Evolutionary conservation across 2,113 vertebrate genomes (phyloP).

Genomic region (Xiphophorus maculatus): DNA sequence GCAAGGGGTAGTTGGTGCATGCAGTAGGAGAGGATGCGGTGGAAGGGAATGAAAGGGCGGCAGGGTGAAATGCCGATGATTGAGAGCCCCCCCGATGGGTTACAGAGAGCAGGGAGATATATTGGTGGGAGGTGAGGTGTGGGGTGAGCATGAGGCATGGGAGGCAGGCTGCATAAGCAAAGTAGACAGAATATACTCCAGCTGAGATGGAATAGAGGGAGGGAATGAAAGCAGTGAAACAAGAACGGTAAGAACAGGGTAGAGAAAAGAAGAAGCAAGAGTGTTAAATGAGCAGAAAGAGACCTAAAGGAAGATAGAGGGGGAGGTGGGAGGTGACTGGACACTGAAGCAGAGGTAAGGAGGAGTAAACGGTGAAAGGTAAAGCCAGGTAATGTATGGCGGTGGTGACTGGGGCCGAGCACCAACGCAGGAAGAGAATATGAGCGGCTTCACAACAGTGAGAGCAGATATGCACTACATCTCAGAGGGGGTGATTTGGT

Average conservation of each 20-base stretch:
- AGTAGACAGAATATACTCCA: slow-evolving; percentile 52
- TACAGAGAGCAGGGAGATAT: slow-evolving; percentile 52
- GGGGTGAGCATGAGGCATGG: background rate
- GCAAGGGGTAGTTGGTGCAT: background rate
- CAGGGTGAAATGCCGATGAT: slow-evolving; percentile 68
- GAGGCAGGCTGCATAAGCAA: slow-evolving; percentile 24
- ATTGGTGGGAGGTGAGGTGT: slow-evolving; percentile 35
- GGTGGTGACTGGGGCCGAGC: slow-evolving; percentile 21
- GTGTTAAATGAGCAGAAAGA: slow-evolving; percentile 34
- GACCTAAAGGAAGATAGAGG: slow-evolving; percentile 7
- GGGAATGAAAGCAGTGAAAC: slow-evolving; percentile 34
- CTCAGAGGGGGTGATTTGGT: slow-evolving; percentile 66
- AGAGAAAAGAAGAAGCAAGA: slow-evolving; percentile 12
- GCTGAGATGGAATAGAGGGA: background rate
- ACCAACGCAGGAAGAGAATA: slow-evolving; percentile 48
- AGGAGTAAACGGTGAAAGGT: slow-evolving; percentile 28
- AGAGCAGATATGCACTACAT: slow-evolving; percentile 49
- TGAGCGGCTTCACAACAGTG: slow-evolving; percentile 26
- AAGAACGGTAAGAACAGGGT: slow-evolving; percentile 21
- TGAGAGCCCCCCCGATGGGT: slow-evolving; percentile 64
- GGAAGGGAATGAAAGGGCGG: background rate
- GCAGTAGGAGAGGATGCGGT: slow-evolving; percentile 13
- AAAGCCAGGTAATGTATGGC: slow-evolving; percentile 15
- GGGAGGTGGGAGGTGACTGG: slow-evolving; percentile 38
- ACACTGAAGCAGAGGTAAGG: slow-evolving; percentile 26